Conservation (phyloP, 2,113 vertebrate species). For the Noturus placidus region DNA sequence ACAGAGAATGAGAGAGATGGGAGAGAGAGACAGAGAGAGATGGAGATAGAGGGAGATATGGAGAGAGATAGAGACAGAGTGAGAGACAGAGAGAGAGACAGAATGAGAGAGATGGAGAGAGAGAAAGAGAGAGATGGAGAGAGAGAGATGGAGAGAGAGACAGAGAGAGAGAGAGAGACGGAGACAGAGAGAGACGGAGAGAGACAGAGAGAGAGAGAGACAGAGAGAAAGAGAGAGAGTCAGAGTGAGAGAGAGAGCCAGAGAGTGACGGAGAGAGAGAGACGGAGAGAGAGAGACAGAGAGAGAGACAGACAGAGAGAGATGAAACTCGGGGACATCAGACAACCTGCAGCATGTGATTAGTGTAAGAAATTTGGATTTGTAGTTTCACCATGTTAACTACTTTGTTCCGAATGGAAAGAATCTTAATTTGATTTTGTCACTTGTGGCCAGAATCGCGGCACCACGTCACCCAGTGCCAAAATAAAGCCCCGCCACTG, state of each 20-base stretch:
- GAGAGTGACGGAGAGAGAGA: too few species aligned
- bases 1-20: too few species aligned
- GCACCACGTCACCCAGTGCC: background rate
- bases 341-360: background rate
- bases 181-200: too few species aligned
- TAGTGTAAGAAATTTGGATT: background rate
- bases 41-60: too few species aligned
- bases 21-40: too few species aligned
- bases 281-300: background rate
- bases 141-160: background rate
- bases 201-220: background rate
- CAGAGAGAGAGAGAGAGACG: too few species aligned
- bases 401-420: background rate
- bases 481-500: background rate
- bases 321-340: background rate
- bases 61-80: too few species aligned
- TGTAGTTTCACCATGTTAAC: background rate
- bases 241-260: background rate
- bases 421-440: slow-evolving; percentile 2
- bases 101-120: background rate
- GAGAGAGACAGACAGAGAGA: background rate
- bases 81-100: too few species aligned
- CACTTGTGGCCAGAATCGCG: background rate
- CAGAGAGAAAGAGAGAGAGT: background rate
- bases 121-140: background rate